A percentile compares a stretch with the other conserved stretches of the same genome.
phyloP scores from a whole-genome alignment of 23 tunicate species.

The Phallusia fumigata region DNA sequence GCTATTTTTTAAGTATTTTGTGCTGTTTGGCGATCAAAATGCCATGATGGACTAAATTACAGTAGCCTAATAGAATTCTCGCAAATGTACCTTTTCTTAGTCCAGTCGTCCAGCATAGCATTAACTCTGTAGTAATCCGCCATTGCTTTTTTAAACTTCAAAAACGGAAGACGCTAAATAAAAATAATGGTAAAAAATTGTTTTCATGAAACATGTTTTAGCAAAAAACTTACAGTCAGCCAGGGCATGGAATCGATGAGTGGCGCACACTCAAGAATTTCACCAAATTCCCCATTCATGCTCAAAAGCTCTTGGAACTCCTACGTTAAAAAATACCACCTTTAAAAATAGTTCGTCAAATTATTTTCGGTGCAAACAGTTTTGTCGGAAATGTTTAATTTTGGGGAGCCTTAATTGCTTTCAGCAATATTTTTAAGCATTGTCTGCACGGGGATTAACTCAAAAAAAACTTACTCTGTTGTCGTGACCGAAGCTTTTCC shows the following conservation, averaged over 20 bases:
- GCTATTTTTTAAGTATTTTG: too few species aligned
- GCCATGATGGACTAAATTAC: too few species aligned
- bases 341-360: too few species aligned
- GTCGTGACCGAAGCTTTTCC: constrained; percentile 38
- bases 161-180: constrained; percentile 31
- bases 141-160: constrained; percentile 47
- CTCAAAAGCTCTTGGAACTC: constrained; percentile 48
- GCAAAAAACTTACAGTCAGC: constrained; percentile 42
- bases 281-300: constrained; percentile 56
- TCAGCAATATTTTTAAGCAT: too few species aligned
- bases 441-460: background rate
- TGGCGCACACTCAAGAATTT: constrained; percentile 21
- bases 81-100: constrained; percentile 30
- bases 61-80: too few species aligned
- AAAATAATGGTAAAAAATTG: background rate
- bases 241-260: constrained; percentile 59
- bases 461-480: constrained; percentile 22
- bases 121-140: constrained; percentile 28
- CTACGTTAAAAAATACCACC: too few species aligned
- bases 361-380: too few species aligned
- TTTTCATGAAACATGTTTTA: too few species aligned
- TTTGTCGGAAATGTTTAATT: too few species aligned
- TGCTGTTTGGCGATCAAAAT: too few species aligned
- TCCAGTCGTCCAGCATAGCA: constrained; percentile 38
- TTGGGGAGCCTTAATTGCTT: too few species aligned